A percentile compares a stretch with the other conserved stretches of the same genome.
Conservation (phyloP, 2,113 vertebrate genomes). For the Polypterus bichir region DNA sequence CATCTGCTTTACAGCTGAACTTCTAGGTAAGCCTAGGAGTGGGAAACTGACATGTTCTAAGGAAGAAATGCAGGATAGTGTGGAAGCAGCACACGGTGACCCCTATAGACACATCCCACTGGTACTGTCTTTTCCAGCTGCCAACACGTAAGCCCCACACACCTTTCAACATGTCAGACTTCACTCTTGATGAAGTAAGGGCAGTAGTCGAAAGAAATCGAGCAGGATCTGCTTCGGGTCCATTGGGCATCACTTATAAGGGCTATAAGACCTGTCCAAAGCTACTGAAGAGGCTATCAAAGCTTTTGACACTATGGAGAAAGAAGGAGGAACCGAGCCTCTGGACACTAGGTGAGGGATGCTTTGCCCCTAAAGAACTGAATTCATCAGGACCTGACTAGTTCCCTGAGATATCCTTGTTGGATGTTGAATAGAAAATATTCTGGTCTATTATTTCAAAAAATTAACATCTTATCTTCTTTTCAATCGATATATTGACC, state of each 20-base stretch:
- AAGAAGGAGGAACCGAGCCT: conserved; percentile 8
- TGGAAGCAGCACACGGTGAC: background rate
- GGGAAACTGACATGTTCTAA: too few species aligned
- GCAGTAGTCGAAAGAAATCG: background rate
- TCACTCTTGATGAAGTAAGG: conserved; percentile 4
- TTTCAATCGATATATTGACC: conserved; percentile 2
- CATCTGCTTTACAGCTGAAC: too few species aligned
- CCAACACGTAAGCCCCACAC: background rate
- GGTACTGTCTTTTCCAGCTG: background rate
- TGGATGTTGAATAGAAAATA: conserved; percentile 13
- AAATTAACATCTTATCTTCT: conserved; percentile 8
- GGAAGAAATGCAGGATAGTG: background rate
- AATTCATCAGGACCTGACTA: background rate
- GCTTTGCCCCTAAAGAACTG: conserved; percentile 10
- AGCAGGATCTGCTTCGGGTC: background rate
- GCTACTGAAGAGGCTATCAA: conserved; percentile 1
- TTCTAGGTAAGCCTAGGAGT: too few species aligned
- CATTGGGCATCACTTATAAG: conserved; percentile 1
- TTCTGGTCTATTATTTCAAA: conserved; percentile 14
- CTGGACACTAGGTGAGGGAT: conserved; percentile 9
- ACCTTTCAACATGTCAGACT: background rate
- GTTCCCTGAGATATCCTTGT: conserved; percentile 1
- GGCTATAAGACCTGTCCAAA: conserved; percentile 2
- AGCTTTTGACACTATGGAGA: conserved; percentile 6
- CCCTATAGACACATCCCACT: background rate